Evolutionary conservation across 1,140 invertebrate genomes (phyloP), one percentile per base, ranked within the genome.

Genomic region (Ceratina australensis): DNA sequence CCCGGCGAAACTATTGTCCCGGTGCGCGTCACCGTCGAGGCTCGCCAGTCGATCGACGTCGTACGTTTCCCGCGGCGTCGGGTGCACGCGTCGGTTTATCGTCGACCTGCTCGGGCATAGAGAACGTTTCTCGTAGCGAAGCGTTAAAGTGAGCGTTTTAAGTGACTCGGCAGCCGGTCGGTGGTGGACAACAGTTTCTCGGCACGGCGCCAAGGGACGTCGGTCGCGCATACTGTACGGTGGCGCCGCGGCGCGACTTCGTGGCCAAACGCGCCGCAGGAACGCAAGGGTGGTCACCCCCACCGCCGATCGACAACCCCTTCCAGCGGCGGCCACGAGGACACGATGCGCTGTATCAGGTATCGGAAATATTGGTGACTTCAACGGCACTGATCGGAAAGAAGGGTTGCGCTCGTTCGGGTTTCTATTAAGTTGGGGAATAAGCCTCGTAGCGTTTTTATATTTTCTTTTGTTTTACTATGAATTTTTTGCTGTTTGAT

Each of bases 351-450:
- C 86, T 83, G 81, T 85, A 86, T 86, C 83, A 85, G 85, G 84
- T 92, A 92, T 92, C 89, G 91, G 91, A 91, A 92, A 86, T 92
- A 92, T 92, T 88, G 92, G 91, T 92, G 92, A 92, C 87, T 92
- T 92, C 91, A 92, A 92, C 91, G 91, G 88, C 80, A 5, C 87
- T 90, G 92, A 92, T 92, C 88, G 90, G 90, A 92, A 91, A 92
- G 89, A 88, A 88, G 89, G 88, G 86, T 83, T 81, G 80, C 75
- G 60, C 20, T 59, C 22, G 28, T 60, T 26, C 57, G 54, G 26
- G 49, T 15, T 24, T 2, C 16, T 12, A 16, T 0, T 0, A 60
- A 66, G 49, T 49, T 7, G 0, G 47, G 7, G 47, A 49, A 15
- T 49, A 7, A n/a, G 47, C 15, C 15, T 49, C 47, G 7, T 49